phyloP scores from a whole-genome alignment of 30 jellyfish, hydroid and myxozoan species.

The Turritopsis dohrnii region DNA sequence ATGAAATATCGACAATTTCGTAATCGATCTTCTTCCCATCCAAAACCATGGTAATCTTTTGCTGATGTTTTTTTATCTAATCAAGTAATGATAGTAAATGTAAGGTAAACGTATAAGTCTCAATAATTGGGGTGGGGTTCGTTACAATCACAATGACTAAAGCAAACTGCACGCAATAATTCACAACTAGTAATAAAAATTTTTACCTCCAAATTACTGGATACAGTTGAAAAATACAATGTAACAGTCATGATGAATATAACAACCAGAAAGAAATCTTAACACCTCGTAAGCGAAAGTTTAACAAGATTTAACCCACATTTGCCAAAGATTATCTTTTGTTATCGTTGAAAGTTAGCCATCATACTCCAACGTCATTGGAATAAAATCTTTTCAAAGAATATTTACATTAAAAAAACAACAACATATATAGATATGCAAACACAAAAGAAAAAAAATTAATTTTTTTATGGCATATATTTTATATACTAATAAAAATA shows the following conservation, averaged over 20 bases:
- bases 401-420: no score
- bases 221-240: slow-evolving; percentile 11
- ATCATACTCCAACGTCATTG: background rate
- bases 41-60: slow-evolving; percentile 55
- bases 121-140: no score
- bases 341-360: no score
- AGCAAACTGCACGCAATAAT: no score
- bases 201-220: slow-evolving; percentile 29
- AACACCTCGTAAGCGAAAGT: background rate
- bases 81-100: slow-evolving; percentile 3
- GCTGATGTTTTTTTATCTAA: slow-evolving; percentile 61
- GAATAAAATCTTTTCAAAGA: no score
- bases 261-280: background rate
- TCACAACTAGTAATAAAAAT: background rate
- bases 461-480: no score
- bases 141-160: no score
- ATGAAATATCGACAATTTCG: slow-evolving; percentile 32
- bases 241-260: background rate
- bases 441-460: no score
- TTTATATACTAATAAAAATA: no score
- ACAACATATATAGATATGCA: no score
- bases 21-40: slow-evolving; percentile 58
- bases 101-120: no score
- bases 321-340: background rate
- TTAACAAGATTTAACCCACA: background rate